Percentiles rank a stretch among this genome's conserved stretches.
Conservation (phyloP, 2,888 invertebrate species). For the Hirtodrosophila alboralis region DNA sequence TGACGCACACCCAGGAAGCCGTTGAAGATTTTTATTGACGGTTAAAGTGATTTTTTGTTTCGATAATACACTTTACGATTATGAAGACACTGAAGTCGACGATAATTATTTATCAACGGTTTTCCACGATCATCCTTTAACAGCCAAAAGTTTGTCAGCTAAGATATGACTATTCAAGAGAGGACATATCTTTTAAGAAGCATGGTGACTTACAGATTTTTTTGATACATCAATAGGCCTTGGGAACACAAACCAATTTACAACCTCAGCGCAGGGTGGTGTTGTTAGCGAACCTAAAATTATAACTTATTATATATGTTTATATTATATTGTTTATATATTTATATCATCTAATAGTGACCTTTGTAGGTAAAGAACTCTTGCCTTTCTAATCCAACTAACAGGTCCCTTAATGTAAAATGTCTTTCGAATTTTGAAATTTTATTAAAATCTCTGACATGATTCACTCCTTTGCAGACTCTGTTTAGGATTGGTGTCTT, state of each 20-base stretch:
- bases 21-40: slow-evolving; percentile 2
- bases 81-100: slow-evolving; percentile 35
- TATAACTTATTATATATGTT: no score
- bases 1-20: neutral
- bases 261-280: slow-evolving; percentile 62
- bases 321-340: no score
- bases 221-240: slow-evolving; percentile 48
- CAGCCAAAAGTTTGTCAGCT: slow-evolving; percentile 57
- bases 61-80: slow-evolving; percentile 38
- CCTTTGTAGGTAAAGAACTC: slow-evolving; percentile 60
- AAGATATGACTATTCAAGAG: neutral
- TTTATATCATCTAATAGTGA: slow-evolving; percentile 1
- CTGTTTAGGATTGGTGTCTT: slow-evolving; percentile 23
- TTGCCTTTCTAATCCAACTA: slow-evolving; percentile 23
- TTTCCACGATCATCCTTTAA: slow-evolving; percentile 39
- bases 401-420: slow-evolving; percentile 42
- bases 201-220: slow-evolving; percentile 31
- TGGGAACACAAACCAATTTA: slow-evolving; percentile 62
- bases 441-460: slow-evolving; percentile 19
- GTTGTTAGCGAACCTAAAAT: slow-evolving; percentile 59
- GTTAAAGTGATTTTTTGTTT: neutral
- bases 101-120: slow-evolving; percentile 56
- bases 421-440: slow-evolving; percentile 13
- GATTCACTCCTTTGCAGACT: slow-evolving; percentile 32
- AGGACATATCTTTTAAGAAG: neutral